Base-by-base conservation (phyloP, 1,140 invertebrate species). In the Babylonia areolata region DNA sequence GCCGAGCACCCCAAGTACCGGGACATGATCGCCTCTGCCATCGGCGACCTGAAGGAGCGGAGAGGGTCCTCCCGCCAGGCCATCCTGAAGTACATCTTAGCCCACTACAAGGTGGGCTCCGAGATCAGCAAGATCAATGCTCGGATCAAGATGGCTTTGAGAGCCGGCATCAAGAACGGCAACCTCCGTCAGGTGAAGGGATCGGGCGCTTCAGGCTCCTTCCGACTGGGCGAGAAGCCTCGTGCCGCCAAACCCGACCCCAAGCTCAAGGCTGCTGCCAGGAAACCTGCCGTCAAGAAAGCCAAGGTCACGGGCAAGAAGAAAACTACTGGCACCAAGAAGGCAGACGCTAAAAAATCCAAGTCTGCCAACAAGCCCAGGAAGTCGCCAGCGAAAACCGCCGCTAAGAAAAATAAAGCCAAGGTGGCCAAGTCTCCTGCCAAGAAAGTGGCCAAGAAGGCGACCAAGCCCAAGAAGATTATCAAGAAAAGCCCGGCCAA, bases 81-180 rank as follows among this genome's bases (percentile, higher is more conserved):
- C 42, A 93, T 94, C 69, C 79, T 93, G 6, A 94, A 94, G 82
- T 94, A 94, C 86, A 93, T 94, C 78, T 51, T 88, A 37, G 87
- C 88, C 33, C 90, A 93, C 88, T 94, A 90, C 90, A 93, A 90
- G 15, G 89, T 94, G 31, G 91, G 93, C 58, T 64, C 88, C 15
- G 92, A 94, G 84, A 85, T 91, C 64, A 90, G 88, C 51, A 75
- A 87, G 1, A 89, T 92, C 39, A 93, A 93, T 86, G 88, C 90
- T 58, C 91, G 92, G 78, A 73, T 94, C 40, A 93, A 93, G 85
- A 88, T 90, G 78, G 90, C 92, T 12, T 85, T 94, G 23, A 91
- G 89, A 75, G 88, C 89, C 23, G 91, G 91, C 28, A 90, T 93
- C 33, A 91, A 90, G 78, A 90, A 86, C 87, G 93, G 93, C 54